phyloP scores from a whole-genome alignment of 2,113 vertebrate species.

The Gracilinanus agilis region DNA sequence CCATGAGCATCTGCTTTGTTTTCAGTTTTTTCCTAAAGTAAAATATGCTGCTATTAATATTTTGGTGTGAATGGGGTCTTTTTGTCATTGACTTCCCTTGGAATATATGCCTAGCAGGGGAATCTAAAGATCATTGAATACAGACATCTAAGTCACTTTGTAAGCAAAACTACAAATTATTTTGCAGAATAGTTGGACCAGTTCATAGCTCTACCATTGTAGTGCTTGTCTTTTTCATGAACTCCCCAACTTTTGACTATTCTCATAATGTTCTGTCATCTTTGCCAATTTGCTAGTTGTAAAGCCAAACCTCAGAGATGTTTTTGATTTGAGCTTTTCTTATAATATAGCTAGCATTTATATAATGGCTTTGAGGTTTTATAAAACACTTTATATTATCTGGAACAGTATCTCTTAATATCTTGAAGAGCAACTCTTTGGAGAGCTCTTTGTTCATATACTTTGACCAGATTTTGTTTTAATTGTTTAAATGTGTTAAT shows the following conservation, averaged over 20 bases:
- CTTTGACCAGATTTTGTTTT: neutral
- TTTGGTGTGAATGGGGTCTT: neutral
- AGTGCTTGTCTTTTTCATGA: neutral
- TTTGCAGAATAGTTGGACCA: neutral
- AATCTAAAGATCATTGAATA: neutral
- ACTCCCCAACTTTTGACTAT: neutral
- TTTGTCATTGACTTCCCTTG: neutral
- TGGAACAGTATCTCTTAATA: neutral
- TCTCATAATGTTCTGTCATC: neutral
- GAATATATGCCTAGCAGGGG: neutral
- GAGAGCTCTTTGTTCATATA: neutral
- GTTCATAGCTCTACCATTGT: neutral
- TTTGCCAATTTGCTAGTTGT: neutral
- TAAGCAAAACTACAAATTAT: neutral
- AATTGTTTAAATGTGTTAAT: neutral
- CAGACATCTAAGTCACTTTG: neutral
- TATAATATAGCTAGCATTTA: neutral
- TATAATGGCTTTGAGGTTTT: neutral
- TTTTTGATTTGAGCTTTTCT: neutral
- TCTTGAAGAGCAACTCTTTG: neutral
- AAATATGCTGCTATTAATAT: neutral
- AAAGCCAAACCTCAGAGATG: neutral
- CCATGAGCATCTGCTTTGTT: neutral
- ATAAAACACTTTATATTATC: neutral
- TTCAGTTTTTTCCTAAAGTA: neutral